Evolutionary conservation across 2,797 vertebrate species (phyloP).

Genomic region (Apogon talboti): DNA sequence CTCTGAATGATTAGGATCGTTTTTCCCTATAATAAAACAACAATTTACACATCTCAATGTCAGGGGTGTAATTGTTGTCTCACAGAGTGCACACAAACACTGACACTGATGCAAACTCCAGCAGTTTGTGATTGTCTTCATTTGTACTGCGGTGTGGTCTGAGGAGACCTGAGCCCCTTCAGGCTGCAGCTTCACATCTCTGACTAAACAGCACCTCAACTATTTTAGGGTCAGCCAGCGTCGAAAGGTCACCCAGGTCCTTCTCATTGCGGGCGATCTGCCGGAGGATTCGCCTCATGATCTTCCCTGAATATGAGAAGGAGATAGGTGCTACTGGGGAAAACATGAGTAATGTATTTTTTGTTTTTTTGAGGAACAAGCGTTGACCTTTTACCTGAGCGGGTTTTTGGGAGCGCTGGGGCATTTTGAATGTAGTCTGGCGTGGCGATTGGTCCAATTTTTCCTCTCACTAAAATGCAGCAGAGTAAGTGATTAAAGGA

Average conservation of each 20-base stretch:
- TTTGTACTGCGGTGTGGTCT: slow-evolving; percentile 14
- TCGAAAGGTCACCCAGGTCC: slow-evolving; percentile 87
- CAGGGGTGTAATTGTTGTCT: slow-evolving; percentile 14
- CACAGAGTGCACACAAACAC: slow-evolving; percentile 7
- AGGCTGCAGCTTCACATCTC: slow-evolving; percentile 82
- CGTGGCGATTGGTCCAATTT: slow-evolving; percentile 87
- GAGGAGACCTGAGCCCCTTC: slow-evolving; percentile 21
- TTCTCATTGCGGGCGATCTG: slow-evolving; percentile 86
- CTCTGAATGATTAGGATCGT: slow-evolving; percentile 8
- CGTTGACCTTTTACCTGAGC: slow-evolving; percentile 80
- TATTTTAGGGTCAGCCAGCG: slow-evolving; percentile 86
- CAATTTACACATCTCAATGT: neutral
- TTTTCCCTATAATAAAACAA: slow-evolving; percentile 4
- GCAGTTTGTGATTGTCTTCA: slow-evolving; percentile 17
- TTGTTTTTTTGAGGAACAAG: neutral
- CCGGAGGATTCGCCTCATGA: slow-evolving; percentile 86
- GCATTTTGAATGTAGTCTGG: slow-evolving; percentile 89
- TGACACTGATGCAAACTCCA: slow-evolving; percentile 16
- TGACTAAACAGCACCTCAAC: slow-evolving; percentile 86
- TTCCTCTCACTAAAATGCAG: slow-evolving; percentile 82
- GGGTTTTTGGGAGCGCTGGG: slow-evolving; percentile 86
- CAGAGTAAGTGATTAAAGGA: neutral
- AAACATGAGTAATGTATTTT: neutral
- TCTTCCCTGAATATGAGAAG: slow-evolving; percentile 79
- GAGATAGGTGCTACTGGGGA: neutral